A percentile compares a stretch with the other conserved stretches of the same genome.
Conservation (phyloP, 2,888 invertebrate genomes). For the Chymomyza amoena region DNA sequence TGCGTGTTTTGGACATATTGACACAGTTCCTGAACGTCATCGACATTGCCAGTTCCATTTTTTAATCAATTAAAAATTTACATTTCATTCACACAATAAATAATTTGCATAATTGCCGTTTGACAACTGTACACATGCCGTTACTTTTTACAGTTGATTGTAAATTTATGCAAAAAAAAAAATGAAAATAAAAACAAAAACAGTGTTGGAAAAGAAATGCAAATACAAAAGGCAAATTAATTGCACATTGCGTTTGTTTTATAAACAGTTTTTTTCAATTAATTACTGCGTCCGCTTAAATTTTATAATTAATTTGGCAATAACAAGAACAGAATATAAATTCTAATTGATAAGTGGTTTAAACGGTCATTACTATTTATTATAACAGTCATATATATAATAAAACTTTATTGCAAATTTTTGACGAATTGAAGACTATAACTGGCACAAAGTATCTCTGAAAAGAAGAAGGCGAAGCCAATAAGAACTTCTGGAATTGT, state of each 20-base stretch:
- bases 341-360: slow-evolving; percentile 9
- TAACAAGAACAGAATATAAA: slow-evolving; percentile 21
- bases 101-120: slow-evolving; percentile 58
- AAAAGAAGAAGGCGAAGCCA: background rate
- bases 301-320: background rate
- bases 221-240: slow-evolving; percentile 10
- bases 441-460: background rate
- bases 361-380: background rate
- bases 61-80: slow-evolving; percentile 66
- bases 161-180: background rate
- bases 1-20: slow-evolving; percentile 41
- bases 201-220: background rate
- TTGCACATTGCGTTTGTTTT: slow-evolving; percentile 22
- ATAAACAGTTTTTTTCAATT: slow-evolving; percentile 51
- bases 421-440: too few species aligned
- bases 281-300: slow-evolving; percentile 43
- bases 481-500: background rate
- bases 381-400: background rate
- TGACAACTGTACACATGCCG: slow-evolving; percentile 19
- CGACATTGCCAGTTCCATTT: background rate
- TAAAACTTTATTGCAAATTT: too few species aligned
- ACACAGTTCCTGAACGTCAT: slow-evolving; percentile 38
- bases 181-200: too few species aligned
- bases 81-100: slow-evolving; percentile 61
- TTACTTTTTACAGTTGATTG: background rate